phyloP scores from a whole-genome alignment of 53 echinoderm and acorn worm genomes.

The Hippasteria phrygiana region DNA sequence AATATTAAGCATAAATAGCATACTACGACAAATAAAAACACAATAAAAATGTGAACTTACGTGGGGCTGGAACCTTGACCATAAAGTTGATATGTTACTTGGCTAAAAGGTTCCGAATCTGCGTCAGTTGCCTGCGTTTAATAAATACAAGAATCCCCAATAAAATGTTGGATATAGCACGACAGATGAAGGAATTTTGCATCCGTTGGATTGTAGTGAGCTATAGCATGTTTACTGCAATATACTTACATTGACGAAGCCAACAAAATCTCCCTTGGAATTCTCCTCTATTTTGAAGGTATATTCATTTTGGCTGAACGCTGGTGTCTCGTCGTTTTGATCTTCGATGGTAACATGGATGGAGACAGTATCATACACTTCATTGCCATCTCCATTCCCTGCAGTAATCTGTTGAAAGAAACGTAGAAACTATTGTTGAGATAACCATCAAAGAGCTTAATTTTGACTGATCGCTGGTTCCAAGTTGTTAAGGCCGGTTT shows the following conservation, averaged over 20 bases:
- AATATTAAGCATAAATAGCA: background rate
- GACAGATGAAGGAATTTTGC: too few relatives aligned
- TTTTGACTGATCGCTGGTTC: too few relatives aligned
- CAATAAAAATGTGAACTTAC: background rate
- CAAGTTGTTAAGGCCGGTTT: too few relatives aligned
- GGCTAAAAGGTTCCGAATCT: slow-evolving; percentile 1
- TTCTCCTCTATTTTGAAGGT: slow-evolving; percentile 29
- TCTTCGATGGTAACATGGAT: slow-evolving; percentile 17
- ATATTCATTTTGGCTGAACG: slow-evolving; percentile 5
- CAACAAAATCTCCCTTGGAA: slow-evolving; percentile 2
- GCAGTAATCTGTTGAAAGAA: slow-evolving; percentile 34
- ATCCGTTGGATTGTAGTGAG: too few relatives aligned
- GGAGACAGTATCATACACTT: background rate
- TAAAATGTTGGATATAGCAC: too few relatives aligned
- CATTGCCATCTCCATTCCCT: background rate
- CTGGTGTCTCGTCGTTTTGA: slow-evolving; percentile 49
- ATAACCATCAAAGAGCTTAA: background rate
- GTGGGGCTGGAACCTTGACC: slow-evolving; percentile 28
- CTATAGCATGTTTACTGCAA: background rate
- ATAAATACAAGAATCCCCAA: background rate
- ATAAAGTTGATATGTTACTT: slow-evolving; percentile 22
- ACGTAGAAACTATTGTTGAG: background rate
- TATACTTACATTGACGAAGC: background rate
- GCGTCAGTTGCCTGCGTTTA: slow-evolving; percentile 41
- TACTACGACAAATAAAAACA: background rate